Conservation (phyloP, 2,113 vertebrate species). For the Scophthalmus maximus region DNA sequence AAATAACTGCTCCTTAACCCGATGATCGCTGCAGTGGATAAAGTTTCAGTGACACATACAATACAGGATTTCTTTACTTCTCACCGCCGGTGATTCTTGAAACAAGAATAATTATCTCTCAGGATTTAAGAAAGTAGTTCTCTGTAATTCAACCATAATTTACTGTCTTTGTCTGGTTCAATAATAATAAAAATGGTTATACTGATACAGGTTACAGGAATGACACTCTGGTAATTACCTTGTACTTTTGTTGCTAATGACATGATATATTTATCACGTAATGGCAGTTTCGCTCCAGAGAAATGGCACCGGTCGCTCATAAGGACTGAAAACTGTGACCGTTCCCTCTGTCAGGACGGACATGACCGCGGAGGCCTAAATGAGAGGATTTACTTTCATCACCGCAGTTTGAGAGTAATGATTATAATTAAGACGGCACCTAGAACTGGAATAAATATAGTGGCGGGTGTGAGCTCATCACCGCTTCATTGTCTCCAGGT, state of each 20-base stretch:
- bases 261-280: constrained; percentile 40
- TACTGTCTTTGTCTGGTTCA: not conserved
- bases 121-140: too few species aligned
- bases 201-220: constrained; percentile 50
- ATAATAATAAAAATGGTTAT: constrained; percentile 19
- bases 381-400: constrained; percentile 45
- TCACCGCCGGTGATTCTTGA: too few species aligned
- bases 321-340: not conserved
- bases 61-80: not conserved
- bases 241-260: constrained; percentile 16
- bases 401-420: constrained; percentile 24
- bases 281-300: constrained; percentile 15
- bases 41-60: too few species aligned
- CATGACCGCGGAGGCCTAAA: constrained; percentile 18
- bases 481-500: constrained; percentile 1
- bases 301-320: not conserved
- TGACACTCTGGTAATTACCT: constrained; percentile 50
- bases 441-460: constrained; percentile 36
- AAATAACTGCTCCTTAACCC: too few species aligned
- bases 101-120: too few species aligned
- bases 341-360: constrained; percentile 15
- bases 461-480: constrained; percentile 26
- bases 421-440: constrained; percentile 48
- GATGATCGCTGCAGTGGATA: too few species aligned
- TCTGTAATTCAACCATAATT: not conserved